Base-by-base conservation (phyloP, 2,113 vertebrate species). In the Sula dactylatra region DNA sequence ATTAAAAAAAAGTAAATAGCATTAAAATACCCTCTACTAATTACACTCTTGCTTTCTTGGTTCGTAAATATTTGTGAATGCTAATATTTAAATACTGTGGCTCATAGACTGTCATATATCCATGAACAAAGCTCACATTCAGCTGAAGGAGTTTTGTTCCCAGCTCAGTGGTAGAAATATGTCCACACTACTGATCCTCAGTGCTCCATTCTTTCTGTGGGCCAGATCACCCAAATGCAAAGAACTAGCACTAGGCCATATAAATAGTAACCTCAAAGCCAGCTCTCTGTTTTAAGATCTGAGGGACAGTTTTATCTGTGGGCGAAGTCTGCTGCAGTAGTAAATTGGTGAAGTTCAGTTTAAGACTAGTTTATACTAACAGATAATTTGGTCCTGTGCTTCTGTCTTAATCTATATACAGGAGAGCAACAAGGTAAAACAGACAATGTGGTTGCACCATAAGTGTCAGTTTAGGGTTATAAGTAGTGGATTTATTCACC, bases 1-100 rank as follows among this genome's bases (percentile, higher is more conserved):
- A 88, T 79, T 87, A 71, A 85, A 90, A 85, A 85, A 90, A 91
- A 88, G 65, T 93, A 93, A 94, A 94, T 71, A 96, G 36, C 90
- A 96, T 97, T 96, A 95, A 98, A 94, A 80, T 92, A 90, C 64
- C 84, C 54, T 94, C 44, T 92, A 76, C 71, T 94, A 95, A 95
- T 67, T 87, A 91, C 65, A 74, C 76, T 78, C 24, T 61, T 91
- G 50, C 44, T 97, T 97, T 90, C 79, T 95, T 86, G 82, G 79
- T 96, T 96, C 69, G 0, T 97, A 92, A 92, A 82, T 92, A 91
- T 90, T 88, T 93, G 90, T 92, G 92, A 95, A 92, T 88, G 72
- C 80, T 93, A 74, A 59, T 97, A 94, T 96, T 95, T 95, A 97
- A 95, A 90, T 91, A 76, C 55, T 80, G 56, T 80, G 80, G 88